Percentiles rank a stretch among this genome's conserved stretches.
Evolutionary conservation across 1,140 invertebrate species (phyloP).

Genomic region (Bombus haemorrhoidalis): DNA sequence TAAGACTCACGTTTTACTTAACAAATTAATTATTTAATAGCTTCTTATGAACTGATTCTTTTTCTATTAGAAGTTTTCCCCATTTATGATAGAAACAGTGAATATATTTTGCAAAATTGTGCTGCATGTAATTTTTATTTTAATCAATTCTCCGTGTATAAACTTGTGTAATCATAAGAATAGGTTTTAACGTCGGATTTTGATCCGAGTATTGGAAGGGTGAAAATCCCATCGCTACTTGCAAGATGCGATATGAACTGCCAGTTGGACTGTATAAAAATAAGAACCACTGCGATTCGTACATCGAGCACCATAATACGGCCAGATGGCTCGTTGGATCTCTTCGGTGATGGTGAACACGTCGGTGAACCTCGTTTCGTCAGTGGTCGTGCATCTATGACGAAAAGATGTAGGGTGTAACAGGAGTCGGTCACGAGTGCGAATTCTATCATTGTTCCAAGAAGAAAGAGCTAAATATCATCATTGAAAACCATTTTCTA

Average conservation of each 20-base stretch:
- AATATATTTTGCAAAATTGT: neutral
- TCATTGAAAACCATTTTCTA: neutral
- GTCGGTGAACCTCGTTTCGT: conserved; percentile 33
- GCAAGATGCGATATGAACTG: conserved; percentile 68
- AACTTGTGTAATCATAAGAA: neutral
- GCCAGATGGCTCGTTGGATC: conserved; percentile 70
- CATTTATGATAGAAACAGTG: neutral
- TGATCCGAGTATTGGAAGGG: neutral
- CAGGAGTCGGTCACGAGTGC: conserved; percentile 14
- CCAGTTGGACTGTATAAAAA: conserved; percentile 72
- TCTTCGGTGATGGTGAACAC: conserved; percentile 50
- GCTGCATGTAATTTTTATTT: neutral
- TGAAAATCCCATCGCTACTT: neutral
- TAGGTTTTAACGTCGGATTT: neutral
- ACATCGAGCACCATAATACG: conserved; percentile 60
- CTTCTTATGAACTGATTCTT: too few species aligned
- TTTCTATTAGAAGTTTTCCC: too few species aligned
- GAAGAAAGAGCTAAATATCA: neutral
- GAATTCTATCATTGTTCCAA: neutral
- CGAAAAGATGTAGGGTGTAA: conserved; percentile 43
- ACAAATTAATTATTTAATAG: neutral
- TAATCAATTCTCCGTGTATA: neutral
- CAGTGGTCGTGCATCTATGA: conserved; percentile 51
- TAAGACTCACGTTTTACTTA: neutral
- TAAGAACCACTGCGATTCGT: conserved; percentile 76